Conservation (phyloP, 2,797 vertebrate genomes). For the Euthynnus affinis region DNA sequence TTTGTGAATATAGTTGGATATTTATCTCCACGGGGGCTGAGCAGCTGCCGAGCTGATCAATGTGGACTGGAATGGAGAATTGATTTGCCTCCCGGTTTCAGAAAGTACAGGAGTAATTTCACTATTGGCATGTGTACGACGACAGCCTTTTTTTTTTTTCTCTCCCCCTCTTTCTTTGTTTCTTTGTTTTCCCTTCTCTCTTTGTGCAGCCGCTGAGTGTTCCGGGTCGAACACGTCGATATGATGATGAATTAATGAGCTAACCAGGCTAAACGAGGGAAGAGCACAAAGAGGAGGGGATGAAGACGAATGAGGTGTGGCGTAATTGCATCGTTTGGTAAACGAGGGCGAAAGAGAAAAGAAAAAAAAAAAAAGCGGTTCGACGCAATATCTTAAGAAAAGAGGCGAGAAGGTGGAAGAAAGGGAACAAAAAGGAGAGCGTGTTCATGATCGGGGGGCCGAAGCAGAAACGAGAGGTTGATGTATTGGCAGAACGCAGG, state of each 20-base stretch:
- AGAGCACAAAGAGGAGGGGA: neutral
- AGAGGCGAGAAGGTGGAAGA: neutral
- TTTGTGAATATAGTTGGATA: neutral
- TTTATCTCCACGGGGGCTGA: neutral
- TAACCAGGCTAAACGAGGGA: neutral
- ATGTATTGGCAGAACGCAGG: neutral
- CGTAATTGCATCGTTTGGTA: neutral
- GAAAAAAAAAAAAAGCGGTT: neutral
- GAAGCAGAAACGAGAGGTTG: neutral
- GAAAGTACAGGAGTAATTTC: neutral
- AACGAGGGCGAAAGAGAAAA: neutral
- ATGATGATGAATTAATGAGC: neutral
- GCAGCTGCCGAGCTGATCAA: conserved; percentile 3
- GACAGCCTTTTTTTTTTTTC: too few species aligned
- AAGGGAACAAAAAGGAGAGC: neutral
- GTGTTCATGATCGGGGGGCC: neutral
- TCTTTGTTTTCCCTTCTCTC: neutral
- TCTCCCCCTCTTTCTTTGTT: too few species aligned
- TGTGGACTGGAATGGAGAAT: conserved; percentile 11
- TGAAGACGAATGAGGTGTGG: neutral
- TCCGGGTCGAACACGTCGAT: neutral
- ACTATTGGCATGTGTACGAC: neutral
- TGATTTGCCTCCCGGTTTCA: neutral
- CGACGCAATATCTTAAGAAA: too few species aligned
- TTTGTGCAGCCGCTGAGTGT: neutral